phyloP scores from a whole-genome alignment of 2,797 vertebrate genomes.

The Sitta carolinensis region DNA sequence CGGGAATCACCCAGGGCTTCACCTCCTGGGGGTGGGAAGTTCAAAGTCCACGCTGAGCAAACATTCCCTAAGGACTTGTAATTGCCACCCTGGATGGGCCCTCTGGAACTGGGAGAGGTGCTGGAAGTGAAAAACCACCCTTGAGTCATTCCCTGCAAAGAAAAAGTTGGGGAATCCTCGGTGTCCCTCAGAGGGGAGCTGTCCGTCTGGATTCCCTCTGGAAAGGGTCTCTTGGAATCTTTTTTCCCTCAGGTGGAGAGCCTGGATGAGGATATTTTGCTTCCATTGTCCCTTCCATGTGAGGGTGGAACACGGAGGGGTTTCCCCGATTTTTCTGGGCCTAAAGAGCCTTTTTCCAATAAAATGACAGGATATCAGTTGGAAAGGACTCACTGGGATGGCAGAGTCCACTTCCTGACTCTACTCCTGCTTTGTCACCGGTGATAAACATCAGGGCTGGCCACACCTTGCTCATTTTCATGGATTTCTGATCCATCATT shows the following conservation, averaged over 20 bases:
- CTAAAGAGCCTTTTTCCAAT: neutral
- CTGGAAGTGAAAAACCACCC: neutral
- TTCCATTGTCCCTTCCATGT: accelerated
- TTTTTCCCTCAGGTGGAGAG: neutral
- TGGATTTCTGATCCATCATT: neutral
- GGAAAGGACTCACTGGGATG: neutral
- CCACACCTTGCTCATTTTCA: neutral
- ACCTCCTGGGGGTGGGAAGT: neutral
- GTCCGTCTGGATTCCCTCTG: neutral
- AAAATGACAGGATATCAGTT: accelerated
- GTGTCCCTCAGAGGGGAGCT: neutral
- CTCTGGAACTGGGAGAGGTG: neutral
- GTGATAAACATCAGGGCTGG: neutral
- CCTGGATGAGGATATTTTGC: neutral
- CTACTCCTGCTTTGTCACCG: neutral
- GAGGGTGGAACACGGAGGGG: accelerated
- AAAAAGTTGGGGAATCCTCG: neutral
- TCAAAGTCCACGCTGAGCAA: neutral
- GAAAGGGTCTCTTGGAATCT: neutral
- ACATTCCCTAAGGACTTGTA: neutral
- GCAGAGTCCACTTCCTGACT: neutral
- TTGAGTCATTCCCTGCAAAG: neutral
- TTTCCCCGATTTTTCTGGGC: neutral
- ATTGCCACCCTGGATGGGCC: neutral
- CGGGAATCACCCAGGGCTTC: neutral